Base-by-base conservation (phyloP, 2,113 vertebrate species). In the Proterorhinus semilunaris region DNA sequence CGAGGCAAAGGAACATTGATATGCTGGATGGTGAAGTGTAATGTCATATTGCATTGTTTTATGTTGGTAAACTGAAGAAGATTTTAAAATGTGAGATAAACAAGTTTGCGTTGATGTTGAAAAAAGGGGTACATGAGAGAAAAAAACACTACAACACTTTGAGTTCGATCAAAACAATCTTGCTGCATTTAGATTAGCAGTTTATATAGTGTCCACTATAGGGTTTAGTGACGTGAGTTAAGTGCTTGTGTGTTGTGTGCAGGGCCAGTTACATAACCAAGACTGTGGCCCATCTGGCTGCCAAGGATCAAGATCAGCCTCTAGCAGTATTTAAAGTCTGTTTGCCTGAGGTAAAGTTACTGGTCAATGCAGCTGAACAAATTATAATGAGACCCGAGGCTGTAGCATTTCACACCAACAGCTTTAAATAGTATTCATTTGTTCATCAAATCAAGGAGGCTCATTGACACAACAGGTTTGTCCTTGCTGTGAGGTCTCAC, bases 221-320 rank as follows among this genome's bases (percentile, higher is more conserved):
- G 15, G 13, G 42, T 44, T 44, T 59, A 43, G 57, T 66, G 36
- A 16, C 7, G 21, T 54, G 49, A 65, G 43, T 46, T 36, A 36
- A 36, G 68, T 73, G 10, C 10, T 50, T 6, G 58, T 44, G 58
- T 61, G 58, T 61, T 2, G 47, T 68, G 51, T 43, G 12, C 47
- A 69, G 44, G 3, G 59, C 69, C 8, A 27, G 53, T 81, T 79
- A 79, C 21, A 17, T 59, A 79, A 81, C 15, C 27, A 66, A 43
- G 36, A 57, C 16, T 59, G 16, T 72, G 68, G 76, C 58, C 46
- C 11, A 43, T 27, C 17, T 55, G 62, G 17, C 58, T 61, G 27
- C 74, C 65, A 70, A 58, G n/a, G 27, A 15, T 27, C 46, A 46
- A 52, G 64, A 71, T 71, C 61, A 65, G 45, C 12, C 62, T 45